Conservation (phyloP, 2,113 vertebrate species). For the Lepus timidus region DNA sequence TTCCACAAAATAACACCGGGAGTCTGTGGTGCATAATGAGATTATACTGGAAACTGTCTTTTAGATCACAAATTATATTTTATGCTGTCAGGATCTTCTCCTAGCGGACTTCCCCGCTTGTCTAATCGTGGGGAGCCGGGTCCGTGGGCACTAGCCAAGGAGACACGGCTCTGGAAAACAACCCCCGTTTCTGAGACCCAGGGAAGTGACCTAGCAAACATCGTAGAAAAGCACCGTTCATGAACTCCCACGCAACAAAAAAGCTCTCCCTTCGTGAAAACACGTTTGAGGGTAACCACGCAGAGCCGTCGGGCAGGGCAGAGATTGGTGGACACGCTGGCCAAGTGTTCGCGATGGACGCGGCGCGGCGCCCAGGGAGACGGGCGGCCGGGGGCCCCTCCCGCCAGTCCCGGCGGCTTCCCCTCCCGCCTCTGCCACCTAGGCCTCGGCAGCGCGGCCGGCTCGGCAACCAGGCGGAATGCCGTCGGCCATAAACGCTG, state of each 20-base stretch:
- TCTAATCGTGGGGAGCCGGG: conserved; percentile 76
- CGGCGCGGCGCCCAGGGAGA: background rate
- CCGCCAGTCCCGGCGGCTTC: background rate
- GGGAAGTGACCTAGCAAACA: background rate
- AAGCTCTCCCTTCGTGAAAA: background rate
- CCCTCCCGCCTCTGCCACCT: background rate
- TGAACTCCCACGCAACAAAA: conserved; percentile 23
- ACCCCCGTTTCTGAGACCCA: background rate
- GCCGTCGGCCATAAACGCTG: background rate
- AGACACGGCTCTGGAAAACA: background rate
- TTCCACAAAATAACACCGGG: conserved; percentile 92
- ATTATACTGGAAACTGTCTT: conserved; percentile 93
- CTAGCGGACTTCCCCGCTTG: conserved; percentile 85
- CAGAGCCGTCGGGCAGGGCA: conserved; percentile 50
- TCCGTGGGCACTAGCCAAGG: conserved; percentile 56
- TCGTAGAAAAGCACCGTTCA: background rate
- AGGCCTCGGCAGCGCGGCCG: background rate
- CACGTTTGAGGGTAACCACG: conserved; percentile 44
- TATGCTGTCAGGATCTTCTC: conserved; percentile 90
- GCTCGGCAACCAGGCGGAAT: conserved; percentile 32
- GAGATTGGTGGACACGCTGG: background rate
- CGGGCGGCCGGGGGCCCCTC: background rate
- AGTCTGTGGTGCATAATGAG: conserved; percentile 93
- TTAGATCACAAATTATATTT: conserved; percentile 93
- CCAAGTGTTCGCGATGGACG: background rate